Evolutionary conservation across 64 coral and sea anemone species (phyloP), one percentile per base, ranked within the genome.

Genomic region (Stichodactyla helianthus): DNA sequence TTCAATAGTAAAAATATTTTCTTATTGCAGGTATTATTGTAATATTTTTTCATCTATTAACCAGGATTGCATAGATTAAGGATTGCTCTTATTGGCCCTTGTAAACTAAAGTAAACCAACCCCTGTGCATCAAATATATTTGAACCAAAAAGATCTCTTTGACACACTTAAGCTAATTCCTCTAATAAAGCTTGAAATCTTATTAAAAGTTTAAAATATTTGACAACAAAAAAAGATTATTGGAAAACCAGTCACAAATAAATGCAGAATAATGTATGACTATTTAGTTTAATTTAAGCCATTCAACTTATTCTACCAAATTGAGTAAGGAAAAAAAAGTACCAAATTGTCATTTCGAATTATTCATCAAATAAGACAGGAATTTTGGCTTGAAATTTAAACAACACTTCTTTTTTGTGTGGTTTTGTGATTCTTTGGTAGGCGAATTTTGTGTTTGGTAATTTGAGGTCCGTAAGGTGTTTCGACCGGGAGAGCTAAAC

Each of bases 381-480:
- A 74, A 27, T 74, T 23, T 8, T 74, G 25, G 25, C 68, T 74
- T 31, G 10, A 74, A 31, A 74, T 74, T 31, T 9, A 74, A 74
- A 23, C 10, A 3, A 23, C 25, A 27, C 23, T 74, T 23, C 2
- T 54, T 54, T 81, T 81, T 81, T 81, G 78, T 81, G 78, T 81
- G 78, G 78, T 81, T 81, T 52, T 52, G 44, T 81, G n/a, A 81
- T 81, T 20, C 52, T 81, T 81, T 81, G 35, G 51, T 81, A 13
- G 18, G 10, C 78, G 78, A 51, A 52, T 20, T 81, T 81, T 51
- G 26, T 81, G 78, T 81, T 81, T 81, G 78, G 78, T 81, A 81
- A 81, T 81, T 81, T 81, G 78, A 81, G 78, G 78, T 81, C 50
- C 52, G 51, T 81, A 81, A 81, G 78, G 78, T 81, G 78, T 81